These are phyloP conservation scores for Rousettus leschenaultii DNA, from an alignment of 2,113 vertebrate species.

Conservation along the genomic window DNA sequence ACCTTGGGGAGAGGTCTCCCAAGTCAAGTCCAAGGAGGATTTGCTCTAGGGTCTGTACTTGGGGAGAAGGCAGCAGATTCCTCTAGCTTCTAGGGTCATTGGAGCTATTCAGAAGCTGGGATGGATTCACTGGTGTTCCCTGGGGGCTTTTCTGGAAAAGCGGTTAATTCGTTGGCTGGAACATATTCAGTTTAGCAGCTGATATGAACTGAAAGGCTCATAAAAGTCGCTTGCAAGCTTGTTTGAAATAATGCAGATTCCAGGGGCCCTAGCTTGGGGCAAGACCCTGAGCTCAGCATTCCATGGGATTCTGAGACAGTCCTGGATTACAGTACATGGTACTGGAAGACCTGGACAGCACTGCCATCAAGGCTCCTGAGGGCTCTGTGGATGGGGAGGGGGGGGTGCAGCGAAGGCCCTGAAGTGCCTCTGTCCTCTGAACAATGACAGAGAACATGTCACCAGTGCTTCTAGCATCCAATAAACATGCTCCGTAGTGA, in stretches of 20 bases:
- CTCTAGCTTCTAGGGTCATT: not conserved
- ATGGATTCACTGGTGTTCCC: constrained; percentile 29
- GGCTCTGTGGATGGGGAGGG: not conserved
- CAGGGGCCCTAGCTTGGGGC: not conserved
- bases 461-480: not conserved
- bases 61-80: not conserved
- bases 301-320: not conserved
- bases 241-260: not conserved
- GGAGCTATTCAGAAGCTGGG: not conserved
- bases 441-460: not conserved
- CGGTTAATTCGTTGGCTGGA: constrained; percentile 38
- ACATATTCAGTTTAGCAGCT: constrained; percentile 19
- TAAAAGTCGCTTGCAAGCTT: not conserved
- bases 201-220: not conserved
- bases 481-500: not conserved
- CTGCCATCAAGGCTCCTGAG: not conserved
- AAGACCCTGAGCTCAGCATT: not conserved
- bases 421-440: not conserved
- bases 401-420: not conserved
- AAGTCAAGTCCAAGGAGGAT: not conserved
- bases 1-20: not conserved
- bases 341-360: not conserved
- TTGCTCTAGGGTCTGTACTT: not conserved
- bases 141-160: constrained; percentile 37
- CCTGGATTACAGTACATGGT: not conserved